Conservation (phyloP, 2,797 vertebrate species). For the Eupleurogrammus muticus region DNA sequence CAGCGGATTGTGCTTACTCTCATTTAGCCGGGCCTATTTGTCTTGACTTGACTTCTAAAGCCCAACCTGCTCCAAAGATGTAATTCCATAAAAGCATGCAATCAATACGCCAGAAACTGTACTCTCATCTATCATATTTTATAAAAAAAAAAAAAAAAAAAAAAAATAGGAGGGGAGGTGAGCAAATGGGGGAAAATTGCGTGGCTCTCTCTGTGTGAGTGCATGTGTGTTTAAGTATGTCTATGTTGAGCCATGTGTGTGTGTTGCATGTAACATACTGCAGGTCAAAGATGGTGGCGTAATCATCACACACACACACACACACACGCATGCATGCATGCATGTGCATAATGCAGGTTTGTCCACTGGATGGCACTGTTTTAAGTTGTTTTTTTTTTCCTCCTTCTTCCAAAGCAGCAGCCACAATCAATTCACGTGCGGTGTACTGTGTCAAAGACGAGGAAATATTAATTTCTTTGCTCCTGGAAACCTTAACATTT, state of each 20-base stretch:
- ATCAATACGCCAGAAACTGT: slow-evolving; percentile 84
- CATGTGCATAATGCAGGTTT: slow-evolving; percentile 32
- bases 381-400: slow-evolving; percentile 21
- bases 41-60: slow-evolving; percentile 75
- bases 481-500: slow-evolving; percentile 77
- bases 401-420: slow-evolving; percentile 26
- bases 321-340: slow-evolving; percentile 4
- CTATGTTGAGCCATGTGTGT: slow-evolving; percentile 36
- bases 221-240: slow-evolving; percentile 39
- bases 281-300: slow-evolving; percentile 39
- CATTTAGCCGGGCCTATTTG: slow-evolving; percentile 82
- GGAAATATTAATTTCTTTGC: slow-evolving; percentile 77
- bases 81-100: slow-evolving; percentile 89
- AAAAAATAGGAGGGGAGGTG: slow-evolving; percentile 24
- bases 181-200: slow-evolving; percentile 62
- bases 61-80: slow-evolving; percentile 83
- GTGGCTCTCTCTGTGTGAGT: slow-evolving; percentile 38
- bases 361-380: slow-evolving; percentile 77
- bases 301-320: slow-evolving; percentile 20
- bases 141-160: slow-evolving; percentile 47
- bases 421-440: slow-evolving; percentile 71
- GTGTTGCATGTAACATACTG: slow-evolving; percentile 49
- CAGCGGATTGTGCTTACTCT: slow-evolving; percentile 80
- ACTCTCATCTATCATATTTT: slow-evolving; percentile 85
- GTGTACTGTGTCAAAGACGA: slow-evolving; percentile 73